Conservation (phyloP, 2,113 vertebrate species). For the Dolichotis patagonum region DNA sequence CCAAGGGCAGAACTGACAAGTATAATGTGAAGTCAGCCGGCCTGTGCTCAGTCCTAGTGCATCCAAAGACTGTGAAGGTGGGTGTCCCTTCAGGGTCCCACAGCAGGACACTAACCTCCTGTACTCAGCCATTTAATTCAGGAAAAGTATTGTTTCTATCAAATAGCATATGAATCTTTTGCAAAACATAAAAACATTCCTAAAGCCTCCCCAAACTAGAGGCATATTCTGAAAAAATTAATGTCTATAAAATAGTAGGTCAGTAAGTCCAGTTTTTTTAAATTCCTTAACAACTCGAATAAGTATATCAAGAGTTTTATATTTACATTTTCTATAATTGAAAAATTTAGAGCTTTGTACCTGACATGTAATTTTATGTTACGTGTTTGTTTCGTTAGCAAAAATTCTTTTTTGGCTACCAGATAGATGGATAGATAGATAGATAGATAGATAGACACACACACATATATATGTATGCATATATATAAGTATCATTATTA, state of each 20-base stretch:
- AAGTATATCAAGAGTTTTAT: not conserved
- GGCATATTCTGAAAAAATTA: not conserved
- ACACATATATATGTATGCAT: not conserved
- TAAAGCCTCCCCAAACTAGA: not conserved
- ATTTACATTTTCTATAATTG: not conserved
- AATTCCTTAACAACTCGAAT: not conserved
- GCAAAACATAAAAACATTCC: not conserved
- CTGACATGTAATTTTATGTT: conserved; percentile 30
- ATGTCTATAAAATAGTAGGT: not conserved
- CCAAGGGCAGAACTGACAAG: not conserved
- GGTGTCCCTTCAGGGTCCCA: not conserved
- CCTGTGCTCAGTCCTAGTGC: not conserved
- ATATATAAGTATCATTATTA: not conserved
- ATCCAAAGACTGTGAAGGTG: not conserved
- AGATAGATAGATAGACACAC: too few species aligned
- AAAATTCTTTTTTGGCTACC: not conserved
- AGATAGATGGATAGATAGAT: too few species aligned
- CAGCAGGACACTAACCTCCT: not conserved
- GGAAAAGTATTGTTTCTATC: not conserved
- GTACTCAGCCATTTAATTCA: not conserved
- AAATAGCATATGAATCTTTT: not conserved
- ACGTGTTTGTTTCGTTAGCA: not conserved
- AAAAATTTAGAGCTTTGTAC: conserved; percentile 22
- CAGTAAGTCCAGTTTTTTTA: not conserved
- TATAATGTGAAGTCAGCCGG: not conserved